A percentile compares a stretch with the other conserved stretches of the same genome.
phyloP scores from a whole-genome alignment of 1,140 invertebrate species.

The roundworm (Caenorhabditis elegans) region DNA sequence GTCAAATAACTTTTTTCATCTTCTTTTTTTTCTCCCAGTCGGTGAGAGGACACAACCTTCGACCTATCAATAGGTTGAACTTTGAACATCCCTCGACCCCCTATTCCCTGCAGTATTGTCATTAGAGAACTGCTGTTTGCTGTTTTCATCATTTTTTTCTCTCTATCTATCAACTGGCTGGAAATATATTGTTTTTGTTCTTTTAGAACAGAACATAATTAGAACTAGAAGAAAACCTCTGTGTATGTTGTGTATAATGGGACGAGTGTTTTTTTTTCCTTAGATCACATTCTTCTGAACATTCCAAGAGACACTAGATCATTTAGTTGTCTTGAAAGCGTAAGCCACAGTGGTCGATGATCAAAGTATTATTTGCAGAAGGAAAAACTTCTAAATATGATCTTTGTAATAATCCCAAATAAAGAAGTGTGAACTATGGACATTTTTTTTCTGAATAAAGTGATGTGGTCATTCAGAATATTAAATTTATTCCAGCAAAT shows the following conservation, averaged over 20 bases:
- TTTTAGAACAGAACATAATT: conserved; percentile 8
- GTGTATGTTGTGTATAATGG: neutral
- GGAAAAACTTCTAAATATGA: neutral
- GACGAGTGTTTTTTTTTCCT: conserved; percentile 5
- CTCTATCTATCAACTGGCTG: too few species aligned
- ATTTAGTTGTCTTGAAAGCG: neutral
- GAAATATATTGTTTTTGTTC: neutral
- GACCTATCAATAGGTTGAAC: neutral
- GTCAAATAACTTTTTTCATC: neutral
- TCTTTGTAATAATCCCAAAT: conserved; percentile 15
- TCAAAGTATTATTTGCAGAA: neutral
- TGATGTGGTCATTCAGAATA: too few species aligned
- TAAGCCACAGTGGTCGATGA: conserved; percentile 2
- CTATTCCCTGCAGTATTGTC: neutral
- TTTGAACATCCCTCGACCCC: neutral
- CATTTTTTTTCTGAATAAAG: too few species aligned
- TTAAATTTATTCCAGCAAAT: too few species aligned
- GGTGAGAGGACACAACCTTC: neutral
- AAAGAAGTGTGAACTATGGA: too few species aligned
- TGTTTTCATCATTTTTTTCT: neutral
- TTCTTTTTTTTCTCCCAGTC: neutral
- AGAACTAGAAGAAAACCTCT: neutral
- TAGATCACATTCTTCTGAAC: conserved; percentile 7
- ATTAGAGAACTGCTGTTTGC: neutral
- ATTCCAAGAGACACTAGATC: neutral